Evolutionary conservation across 2,888 invertebrate genomes (phyloP).

Genomic region (Auanema freiburgensis): DNA sequence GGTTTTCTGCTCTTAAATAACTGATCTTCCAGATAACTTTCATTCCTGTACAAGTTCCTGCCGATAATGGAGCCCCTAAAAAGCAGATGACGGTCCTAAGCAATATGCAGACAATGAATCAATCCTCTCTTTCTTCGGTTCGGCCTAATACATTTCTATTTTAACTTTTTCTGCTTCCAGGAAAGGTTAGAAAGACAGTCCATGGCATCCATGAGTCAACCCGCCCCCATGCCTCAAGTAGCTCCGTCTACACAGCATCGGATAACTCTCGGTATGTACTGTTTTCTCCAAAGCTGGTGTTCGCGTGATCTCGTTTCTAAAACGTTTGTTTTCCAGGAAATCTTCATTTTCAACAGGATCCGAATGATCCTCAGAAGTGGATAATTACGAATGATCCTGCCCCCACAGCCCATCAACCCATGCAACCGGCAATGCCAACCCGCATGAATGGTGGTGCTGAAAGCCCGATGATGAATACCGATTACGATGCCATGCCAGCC

Average conservation of each 20-base stretch:
- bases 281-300: background rate
- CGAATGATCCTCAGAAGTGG: slow-evolving; percentile 83
- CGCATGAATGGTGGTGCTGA: slow-evolving; percentile 23
- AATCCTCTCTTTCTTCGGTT: slow-evolving; percentile 5
- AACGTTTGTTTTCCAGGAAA: slow-evolving; percentile 65
- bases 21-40: slow-evolving; percentile 32
- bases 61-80: slow-evolving; percentile 19
- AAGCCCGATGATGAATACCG: slow-evolving; percentile 17
- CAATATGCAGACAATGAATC: slow-evolving; percentile 21
- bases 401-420: slow-evolving; percentile 6
- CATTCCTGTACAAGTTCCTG: slow-evolving; percentile 36
- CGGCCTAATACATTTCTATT: no score
- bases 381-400: slow-evolving; percentile 61
- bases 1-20: no score
- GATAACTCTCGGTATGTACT: slow-evolving; percentile 53
- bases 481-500: slow-evolving; percentile 17
- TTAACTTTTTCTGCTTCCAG: no score
- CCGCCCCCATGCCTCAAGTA: slow-evolving; percentile 9
- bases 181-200: no score
- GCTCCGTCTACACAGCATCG: slow-evolving; percentile 42
- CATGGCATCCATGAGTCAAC: background rate
- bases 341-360: slow-evolving; percentile 78
- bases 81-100: slow-evolving; percentile 30
- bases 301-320: background rate
- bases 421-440: slow-evolving; percentile 20